A percentile compares a stretch with the other conserved stretches of the same genome.
phyloP scores from a whole-genome alignment of 1,140 invertebrate species.

The Hycleus phaleratus region DNA sequence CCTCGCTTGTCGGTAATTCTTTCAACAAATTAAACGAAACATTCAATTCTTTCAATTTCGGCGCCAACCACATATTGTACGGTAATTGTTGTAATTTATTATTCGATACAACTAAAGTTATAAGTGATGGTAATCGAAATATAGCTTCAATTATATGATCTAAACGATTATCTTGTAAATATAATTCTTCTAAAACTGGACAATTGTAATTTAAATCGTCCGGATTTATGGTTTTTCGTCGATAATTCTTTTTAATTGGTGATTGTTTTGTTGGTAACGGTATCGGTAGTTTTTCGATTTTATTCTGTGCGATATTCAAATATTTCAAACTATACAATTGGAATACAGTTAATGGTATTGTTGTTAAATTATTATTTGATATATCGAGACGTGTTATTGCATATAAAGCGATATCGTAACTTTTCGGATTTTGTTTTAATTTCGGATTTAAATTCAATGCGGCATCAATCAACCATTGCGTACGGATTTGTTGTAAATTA shows the following conservation, averaged over 20 bases:
- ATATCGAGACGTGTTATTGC: slow-evolving; percentile 92
- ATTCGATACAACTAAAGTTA: slow-evolving; percentile 83
- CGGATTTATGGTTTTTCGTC: slow-evolving; percentile 17
- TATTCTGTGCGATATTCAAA: slow-evolving; percentile 82
- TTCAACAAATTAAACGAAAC: slow-evolving; percentile 83
- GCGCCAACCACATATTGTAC: slow-evolving; percentile 81
- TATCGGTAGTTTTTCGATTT: slow-evolving; percentile 64
- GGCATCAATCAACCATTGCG: slow-evolving; percentile 80
- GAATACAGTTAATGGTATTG: slow-evolving; percentile 76
- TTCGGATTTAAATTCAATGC: slow-evolving; percentile 78
- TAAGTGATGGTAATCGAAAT: slow-evolving; percentile 72
- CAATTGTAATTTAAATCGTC: slow-evolving; percentile 51
- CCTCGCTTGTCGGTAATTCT: slow-evolving; percentile 58
- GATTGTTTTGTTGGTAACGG: slow-evolving; percentile 34
- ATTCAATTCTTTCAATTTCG: slow-evolving; percentile 83
- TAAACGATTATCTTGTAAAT: slow-evolving; percentile 81
- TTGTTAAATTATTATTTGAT: slow-evolving; percentile 79
- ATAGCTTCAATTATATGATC: slow-evolving; percentile 71
- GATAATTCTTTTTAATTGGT: slow-evolving; percentile 29
- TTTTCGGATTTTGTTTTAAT: slow-evolving; percentile 61
- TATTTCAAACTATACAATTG: slow-evolving; percentile 70
- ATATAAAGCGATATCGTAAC: slow-evolving; percentile 66
- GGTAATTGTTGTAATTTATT: slow-evolving; percentile 87
- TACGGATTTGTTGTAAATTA: slow-evolving; percentile 56
- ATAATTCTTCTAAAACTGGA: slow-evolving; percentile 80